Conservation (phyloP, 2,888 invertebrate genomes). For the Sminthurinus aureus region DNA sequence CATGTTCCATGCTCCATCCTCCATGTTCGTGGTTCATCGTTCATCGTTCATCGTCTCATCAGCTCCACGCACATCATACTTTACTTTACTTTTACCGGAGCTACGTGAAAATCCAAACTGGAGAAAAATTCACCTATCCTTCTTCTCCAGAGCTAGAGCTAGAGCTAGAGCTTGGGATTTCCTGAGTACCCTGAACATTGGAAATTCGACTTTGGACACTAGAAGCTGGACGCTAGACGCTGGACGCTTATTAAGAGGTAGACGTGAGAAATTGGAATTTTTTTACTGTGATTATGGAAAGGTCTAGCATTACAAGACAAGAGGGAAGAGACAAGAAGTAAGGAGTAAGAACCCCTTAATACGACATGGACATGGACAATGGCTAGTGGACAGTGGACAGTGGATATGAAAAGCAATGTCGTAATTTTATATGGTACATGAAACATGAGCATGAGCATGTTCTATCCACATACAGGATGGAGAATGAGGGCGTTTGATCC, state of each 20-base stretch:
- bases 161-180: neutral
- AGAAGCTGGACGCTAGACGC: neutral
- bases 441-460: neutral
- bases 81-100: constrained; percentile 5
- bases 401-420: too few species aligned
- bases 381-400: too few species aligned
- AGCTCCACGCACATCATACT: constrained; percentile 21
- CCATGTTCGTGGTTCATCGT: too few species aligned
- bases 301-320: neutral
- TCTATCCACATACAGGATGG: too few species aligned
- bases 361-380: too few species aligned
- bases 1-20: too few species aligned
- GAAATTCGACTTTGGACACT: neutral
- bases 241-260: neutral
- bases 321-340: too few species aligned
- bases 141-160: neutral
- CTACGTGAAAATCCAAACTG: neutral
- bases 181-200: neutral
- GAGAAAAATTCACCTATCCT: constrained; percentile 1
- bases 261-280: constrained; percentile 25
- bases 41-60: constrained; percentile 13
- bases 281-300: constrained; percentile 30
- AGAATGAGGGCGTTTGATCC: neutral
- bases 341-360: too few species aligned
- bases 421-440: too few species aligned